Base-by-base conservation (phyloP, 1,140 invertebrate genomes). In the Leptoteleia sp. region DNA sequence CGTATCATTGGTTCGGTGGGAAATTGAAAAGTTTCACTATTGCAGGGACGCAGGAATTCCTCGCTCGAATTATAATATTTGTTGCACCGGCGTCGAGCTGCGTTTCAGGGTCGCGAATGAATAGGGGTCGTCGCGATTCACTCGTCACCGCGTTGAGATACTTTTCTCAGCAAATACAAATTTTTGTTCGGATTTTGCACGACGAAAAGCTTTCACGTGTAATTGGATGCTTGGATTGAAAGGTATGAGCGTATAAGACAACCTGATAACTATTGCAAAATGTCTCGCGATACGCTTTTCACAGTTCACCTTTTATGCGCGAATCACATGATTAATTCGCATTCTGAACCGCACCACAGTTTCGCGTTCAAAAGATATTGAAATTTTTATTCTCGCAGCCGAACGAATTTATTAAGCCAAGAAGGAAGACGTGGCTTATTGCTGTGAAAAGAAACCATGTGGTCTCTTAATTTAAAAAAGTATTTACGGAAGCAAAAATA, bases 1-100 rank as follows among this genome's bases (percentile, higher is more conserved):
- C 45, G 45, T n/a, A 35, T 64, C 45, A 50, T 64, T 50, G 59
- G 52, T 64, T 64, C 45, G 15, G 19, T 22, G 25, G 25, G 47
- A 50, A 52, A 64, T 52, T 64, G 59, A 64, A 64, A 50, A 64
- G 25, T 50, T 50, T 64, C 62, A 22, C 62, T 43, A 55, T 42
- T 19, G 19, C 37, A 55, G 11, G 37, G 48, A 55, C 40, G 47
- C 17, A 40, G 16, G 64, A 55, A 67, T 55, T n/a, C 48, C 40
- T 55, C 22, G 40, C 40, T 4, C 48, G 11, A 55, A 67, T 67
- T 55, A 55, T 38, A 45, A 43, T 22, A 25, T 38, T 55, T 55
- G 19, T 67, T 47, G 17, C 13, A 31, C 9, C 16, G 27, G 0
- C 17, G 9, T 7, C 3, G n/a, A 17, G 31, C 4, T 31, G 25